These are phyloP conservation scores for Dendropsophus ebraccatus DNA, from an alignment of 2,113 vertebrate species.

Conservation along the genomic window DNA sequence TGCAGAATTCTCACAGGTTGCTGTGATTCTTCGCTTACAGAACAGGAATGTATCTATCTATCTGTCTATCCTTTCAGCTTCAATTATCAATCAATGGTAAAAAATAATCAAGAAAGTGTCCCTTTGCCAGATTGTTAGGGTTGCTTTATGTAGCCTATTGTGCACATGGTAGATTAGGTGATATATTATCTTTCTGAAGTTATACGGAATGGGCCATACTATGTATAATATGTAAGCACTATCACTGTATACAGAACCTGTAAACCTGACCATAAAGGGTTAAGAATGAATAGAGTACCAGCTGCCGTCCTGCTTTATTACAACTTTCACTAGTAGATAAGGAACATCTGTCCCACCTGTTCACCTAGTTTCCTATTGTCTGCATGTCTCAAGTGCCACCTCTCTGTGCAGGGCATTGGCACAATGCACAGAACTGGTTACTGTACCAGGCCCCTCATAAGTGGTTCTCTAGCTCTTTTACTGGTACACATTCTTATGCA, in stretches of 20 bases:
- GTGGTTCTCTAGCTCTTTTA: background rate
- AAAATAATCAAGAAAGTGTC: background rate
- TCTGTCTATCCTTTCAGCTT: background rate
- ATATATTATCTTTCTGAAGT: background rate
- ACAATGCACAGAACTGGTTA: background rate
- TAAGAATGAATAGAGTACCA: background rate
- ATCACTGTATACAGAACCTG: background rate
- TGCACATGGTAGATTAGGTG: background rate
- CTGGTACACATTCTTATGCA: background rate
- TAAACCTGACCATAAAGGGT: background rate
- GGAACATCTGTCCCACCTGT: conserved; percentile 33
- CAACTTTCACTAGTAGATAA: conserved; percentile 4
- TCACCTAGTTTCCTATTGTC: conserved; percentile 3
- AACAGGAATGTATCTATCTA: no score
- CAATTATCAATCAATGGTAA: no score
- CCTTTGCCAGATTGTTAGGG: background rate
- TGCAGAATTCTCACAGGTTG: background rate
- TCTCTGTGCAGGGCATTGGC: background rate
- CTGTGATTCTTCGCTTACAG: background rate
- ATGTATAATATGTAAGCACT: background rate
- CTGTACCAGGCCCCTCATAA: background rate
- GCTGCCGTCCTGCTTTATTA: background rate
- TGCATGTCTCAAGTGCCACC: background rate
- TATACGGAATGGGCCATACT: background rate
- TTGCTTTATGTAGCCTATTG: background rate